Evolutionary conservation across 2,797 vertebrate genomes (phyloP).

Genomic region (Sebastes jordani): DNA sequence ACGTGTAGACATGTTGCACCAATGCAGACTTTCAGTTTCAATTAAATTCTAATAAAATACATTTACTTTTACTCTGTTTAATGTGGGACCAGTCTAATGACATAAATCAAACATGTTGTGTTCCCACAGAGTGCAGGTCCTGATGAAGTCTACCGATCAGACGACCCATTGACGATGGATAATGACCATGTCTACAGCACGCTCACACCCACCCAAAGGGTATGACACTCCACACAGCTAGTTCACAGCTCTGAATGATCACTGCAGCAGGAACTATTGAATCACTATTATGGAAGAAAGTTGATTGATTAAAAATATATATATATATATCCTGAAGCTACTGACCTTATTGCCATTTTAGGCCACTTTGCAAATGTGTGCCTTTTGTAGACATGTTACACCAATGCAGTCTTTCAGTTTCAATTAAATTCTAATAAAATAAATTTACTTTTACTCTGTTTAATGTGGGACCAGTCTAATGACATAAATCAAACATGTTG

Average conservation of each 20-base stretch:
- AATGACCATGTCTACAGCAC: background rate
- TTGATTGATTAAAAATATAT: background rate
- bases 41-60: background rate
- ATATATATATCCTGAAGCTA: too few relatives aligned
- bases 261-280: background rate
- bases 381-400: too few relatives aligned
- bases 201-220: background rate
- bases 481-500: too few relatives aligned
- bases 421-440: background rate
- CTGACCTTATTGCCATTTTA: background rate
- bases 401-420: background rate
- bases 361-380: background rate
- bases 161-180: background rate
- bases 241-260: background rate
- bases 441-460: background rate
- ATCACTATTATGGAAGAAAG: background rate
- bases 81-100: background rate
- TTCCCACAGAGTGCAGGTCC: background rate
- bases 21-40: background rate
- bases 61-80: fast-evolving
- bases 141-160: background rate
- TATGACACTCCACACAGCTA: background rate
- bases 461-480: fast-evolving
- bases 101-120: too few relatives aligned
- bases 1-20: too few relatives aligned